These are phyloP conservation scores for Basileuterus tristriatus DNA, from an alignment of 2,797 vertebrate species.

Conservation along the genomic window DNA sequence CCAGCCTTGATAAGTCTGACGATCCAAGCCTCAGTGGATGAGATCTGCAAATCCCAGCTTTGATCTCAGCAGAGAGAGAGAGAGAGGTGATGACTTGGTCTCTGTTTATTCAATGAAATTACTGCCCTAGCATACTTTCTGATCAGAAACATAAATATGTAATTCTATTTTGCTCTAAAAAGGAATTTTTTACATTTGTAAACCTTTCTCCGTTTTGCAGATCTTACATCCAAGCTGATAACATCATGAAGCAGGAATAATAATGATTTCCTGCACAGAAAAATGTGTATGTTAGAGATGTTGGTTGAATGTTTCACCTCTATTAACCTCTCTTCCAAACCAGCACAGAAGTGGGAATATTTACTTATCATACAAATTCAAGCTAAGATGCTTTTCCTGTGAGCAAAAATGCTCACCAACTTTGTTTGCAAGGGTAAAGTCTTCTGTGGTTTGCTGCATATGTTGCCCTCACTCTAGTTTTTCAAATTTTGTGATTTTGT, in stretches of 20 bases:
- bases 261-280: constrained; percentile 45
- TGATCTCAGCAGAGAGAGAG: background rate
- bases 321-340: constrained; percentile 61
- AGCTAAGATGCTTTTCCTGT: constrained; percentile 44
- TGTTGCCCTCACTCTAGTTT: background rate
- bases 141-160: background rate
- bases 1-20: constrained; percentile 37
- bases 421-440: constrained; percentile 32
- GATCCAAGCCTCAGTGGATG: background rate
- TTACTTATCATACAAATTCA: constrained; percentile 59
- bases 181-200: background rate
- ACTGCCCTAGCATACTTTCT: background rate
- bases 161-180: background rate
- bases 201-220: background rate
- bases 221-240: constrained; percentile 31
- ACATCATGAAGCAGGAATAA: constrained; percentile 11
- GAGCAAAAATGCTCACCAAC: constrained; percentile 13
- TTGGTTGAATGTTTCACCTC: constrained; percentile 52
- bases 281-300: constrained; percentile 15
- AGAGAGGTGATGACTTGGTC: background rate
- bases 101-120: background rate
- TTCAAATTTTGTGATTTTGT: background rate
- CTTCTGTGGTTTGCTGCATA: constrained; percentile 2
- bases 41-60: background rate
- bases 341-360: constrained; percentile 44